A percentile compares a stretch with the other conserved stretches of the same genome.
phyloP scores from a whole-genome alignment of 2,888 invertebrate species.

The Salpingus planirostris region DNA sequence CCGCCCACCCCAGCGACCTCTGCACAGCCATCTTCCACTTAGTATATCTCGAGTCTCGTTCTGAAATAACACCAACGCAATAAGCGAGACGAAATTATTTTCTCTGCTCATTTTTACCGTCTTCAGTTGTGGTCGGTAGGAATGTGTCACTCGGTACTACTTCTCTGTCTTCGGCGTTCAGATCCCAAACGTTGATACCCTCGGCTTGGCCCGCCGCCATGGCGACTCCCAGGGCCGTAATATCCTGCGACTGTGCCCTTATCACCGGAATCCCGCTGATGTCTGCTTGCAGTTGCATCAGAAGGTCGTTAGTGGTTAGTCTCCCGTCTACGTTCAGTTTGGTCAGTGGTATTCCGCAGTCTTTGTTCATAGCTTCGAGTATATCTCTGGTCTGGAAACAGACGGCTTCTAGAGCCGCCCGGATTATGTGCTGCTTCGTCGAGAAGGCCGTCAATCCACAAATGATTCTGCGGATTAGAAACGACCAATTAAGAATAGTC shows the following conservation, averaged over 20 bases:
- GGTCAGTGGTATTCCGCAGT: slow-evolving; percentile 75
- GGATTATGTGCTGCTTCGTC: slow-evolving; percentile 83
- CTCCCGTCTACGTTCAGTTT: slow-evolving; percentile 90
- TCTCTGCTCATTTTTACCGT: slow-evolving; percentile 45
- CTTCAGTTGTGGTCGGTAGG: slow-evolving; percentile 69
- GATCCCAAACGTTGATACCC: slow-evolving; percentile 56
- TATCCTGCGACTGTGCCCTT: slow-evolving; percentile 78
- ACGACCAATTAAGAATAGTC: too few relatives aligned
- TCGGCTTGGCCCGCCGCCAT: slow-evolving; percentile 78
- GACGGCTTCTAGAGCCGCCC: slow-evolving; percentile 91
- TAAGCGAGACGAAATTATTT: slow-evolving; percentile 5
- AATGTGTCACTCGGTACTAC: slow-evolving; percentile 65
- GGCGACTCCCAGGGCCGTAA: slow-evolving; percentile 88
- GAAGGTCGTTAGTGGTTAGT: slow-evolving; percentile 78
- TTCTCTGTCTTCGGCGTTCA: slow-evolving; percentile 51
- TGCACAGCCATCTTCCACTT: slow-evolving; percentile 96
- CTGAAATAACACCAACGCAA: slow-evolving; percentile 23
- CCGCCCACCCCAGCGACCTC: slow-evolving; percentile 83
- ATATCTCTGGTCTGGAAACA: slow-evolving; percentile 95
- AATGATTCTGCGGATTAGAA: slow-evolving; percentile 57
- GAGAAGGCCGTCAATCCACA: slow-evolving; percentile 92
- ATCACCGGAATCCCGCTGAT: slow-evolving; percentile 85
- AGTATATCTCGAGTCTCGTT: slow-evolving; percentile 73
- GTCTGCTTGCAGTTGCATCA: slow-evolving; percentile 96
- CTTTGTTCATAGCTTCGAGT: slow-evolving; percentile 88